Evolutionary conservation across 2,888 invertebrate genomes (phyloP).

Genomic region (Carabus problematicus): DNA sequence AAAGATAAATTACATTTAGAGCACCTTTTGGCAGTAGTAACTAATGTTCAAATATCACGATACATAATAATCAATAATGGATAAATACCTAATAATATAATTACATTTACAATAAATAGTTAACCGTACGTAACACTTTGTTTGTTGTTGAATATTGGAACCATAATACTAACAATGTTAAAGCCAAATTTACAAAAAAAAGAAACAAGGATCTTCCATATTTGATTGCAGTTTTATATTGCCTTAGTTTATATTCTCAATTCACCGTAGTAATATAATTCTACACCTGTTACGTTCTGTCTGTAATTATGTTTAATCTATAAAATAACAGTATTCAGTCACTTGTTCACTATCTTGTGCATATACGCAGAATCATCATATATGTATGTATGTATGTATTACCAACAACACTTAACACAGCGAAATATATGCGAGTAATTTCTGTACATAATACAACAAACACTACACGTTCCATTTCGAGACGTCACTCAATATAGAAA

Average conservation of each 20-base stretch:
- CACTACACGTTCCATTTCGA: constrained; percentile 22
- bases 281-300: constrained; percentile 12
- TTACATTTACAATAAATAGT: constrained; percentile 40
- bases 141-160: constrained; percentile 25
- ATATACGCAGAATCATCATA: constrained; percentile 8
- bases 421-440: constrained; percentile 6
- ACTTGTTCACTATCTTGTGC: constrained; percentile 11
- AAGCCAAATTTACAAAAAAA: constrained; percentile 28
- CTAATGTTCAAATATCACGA: constrained; percentile 41
- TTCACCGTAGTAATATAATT: constrained; percentile 24
- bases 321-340: constrained; percentile 14
- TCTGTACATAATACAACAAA: constrained; percentile 18
- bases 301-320: constrained; percentile 1
- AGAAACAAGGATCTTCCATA: too few relatives aligned
- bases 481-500: constrained; percentile 26
- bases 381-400: constrained; percentile 8
- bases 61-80: constrained; percentile 35
- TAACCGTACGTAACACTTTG: constrained; percentile 30
- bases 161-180: constrained; percentile 29
- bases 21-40: constrained; percentile 42
- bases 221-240: too few relatives aligned
- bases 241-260: constrained; percentile 1
- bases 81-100: constrained; percentile 40
- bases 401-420: constrained; percentile 18
- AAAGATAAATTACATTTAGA: constrained; percentile 40